These are phyloP conservation scores for Listrodromus nycthemerus DNA, from an alignment of 2,888 invertebrate species.

Conservation along the genomic window DNA sequence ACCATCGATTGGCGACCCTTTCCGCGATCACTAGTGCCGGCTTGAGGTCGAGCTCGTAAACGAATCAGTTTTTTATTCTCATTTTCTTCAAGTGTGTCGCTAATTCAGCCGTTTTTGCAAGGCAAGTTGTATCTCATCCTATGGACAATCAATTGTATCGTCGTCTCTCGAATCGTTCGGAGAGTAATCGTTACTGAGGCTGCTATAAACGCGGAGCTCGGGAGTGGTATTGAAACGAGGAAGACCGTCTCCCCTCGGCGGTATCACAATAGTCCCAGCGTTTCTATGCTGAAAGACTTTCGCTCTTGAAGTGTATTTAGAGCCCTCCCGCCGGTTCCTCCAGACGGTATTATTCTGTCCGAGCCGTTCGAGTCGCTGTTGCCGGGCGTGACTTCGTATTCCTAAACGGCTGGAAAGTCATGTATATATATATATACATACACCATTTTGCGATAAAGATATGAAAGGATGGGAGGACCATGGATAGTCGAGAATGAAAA, in stretches of 20 bases:
- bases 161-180: slow-evolving; percentile 23
- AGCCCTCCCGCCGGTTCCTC: slow-evolving; percentile 13
- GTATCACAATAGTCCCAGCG: slow-evolving; percentile 47
- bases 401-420: slow-evolving; percentile 41
- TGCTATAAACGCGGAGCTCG: not conserved
- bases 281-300: not conserved
- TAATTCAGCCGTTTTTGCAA: not conserved
- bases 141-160: slow-evolving; percentile 38
- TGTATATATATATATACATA: not conserved
- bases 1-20: not conserved
- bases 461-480: slow-evolving; percentile 3
- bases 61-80: not conserved
- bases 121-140: not conserved
- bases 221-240: slow-evolving; percentile 39
- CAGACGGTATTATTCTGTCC: slow-evolving; percentile 54
- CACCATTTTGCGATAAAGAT: slow-evolving; percentile 44
- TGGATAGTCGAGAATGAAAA: slow-evolving; percentile 34
- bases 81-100: not conserved
- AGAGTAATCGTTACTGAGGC: not conserved
- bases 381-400: slow-evolving; percentile 40
- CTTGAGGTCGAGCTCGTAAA: not conserved
- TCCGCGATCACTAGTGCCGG: not conserved
- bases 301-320: slow-evolving; percentile 50
- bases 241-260: slow-evolving; percentile 36
- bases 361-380: slow-evolving; percentile 32